These are phyloP conservation scores for Apomyelois bistriatella DNA, from an alignment of 2,888 invertebrate species.

Conservation along the genomic window DNA sequence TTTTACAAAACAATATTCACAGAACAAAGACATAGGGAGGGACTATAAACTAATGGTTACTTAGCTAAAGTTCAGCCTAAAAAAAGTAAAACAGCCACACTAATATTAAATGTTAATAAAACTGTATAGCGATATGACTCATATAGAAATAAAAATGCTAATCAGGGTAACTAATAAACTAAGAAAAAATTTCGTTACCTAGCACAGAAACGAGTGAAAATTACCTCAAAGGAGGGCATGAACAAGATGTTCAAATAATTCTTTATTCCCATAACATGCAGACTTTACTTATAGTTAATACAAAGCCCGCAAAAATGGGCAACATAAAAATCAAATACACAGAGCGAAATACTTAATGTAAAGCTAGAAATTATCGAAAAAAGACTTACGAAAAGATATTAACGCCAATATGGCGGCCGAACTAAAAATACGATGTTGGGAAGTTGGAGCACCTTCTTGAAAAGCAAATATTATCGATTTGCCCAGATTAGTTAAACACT, in stretches of 20 bases:
- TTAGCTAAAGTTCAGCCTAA: neutral
- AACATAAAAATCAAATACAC: conserved; percentile 61
- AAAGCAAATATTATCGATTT: conserved; percentile 66
- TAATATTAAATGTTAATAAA: no score
- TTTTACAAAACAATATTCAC: conserved; percentile 9
- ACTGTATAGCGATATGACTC: no score
- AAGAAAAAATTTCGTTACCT: conserved; percentile 24
- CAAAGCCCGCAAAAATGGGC: conserved; percentile 73
- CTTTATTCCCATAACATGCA: conserved; percentile 55
- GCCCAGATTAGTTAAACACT: conserved; percentile 62
- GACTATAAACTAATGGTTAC: neutral
- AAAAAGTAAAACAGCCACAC: neutral
- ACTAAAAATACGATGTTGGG: conserved; percentile 79
- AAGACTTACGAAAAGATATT: conserved; percentile 79
- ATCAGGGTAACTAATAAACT: no score
- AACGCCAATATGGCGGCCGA: conserved; percentile 86
- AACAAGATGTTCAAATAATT: conserved; percentile 53
- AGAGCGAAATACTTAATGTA: conserved; percentile 53
- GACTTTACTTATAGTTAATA: conserved; percentile 49
- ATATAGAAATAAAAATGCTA: no score
- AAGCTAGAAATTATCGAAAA: conserved; percentile 71
- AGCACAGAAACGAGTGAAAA: conserved; percentile 53
- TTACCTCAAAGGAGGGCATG: conserved; percentile 66
- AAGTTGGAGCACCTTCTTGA: conserved; percentile 61
- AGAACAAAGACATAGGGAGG: neutral